Conservation (phyloP, 2,797 vertebrate genomes). For the Typhlichthys subterraneus region DNA sequence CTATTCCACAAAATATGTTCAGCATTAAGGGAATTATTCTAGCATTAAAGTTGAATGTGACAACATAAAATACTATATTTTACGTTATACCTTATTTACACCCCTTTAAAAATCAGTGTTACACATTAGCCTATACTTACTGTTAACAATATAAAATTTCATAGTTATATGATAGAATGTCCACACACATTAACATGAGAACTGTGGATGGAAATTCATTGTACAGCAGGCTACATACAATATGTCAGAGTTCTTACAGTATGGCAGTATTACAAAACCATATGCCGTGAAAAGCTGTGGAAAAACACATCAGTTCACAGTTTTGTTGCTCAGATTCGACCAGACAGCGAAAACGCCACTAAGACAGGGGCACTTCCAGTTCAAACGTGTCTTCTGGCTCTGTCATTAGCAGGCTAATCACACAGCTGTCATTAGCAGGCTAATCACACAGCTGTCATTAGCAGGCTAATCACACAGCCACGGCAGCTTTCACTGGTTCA, state of each 20-base stretch:
- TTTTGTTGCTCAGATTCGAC: constrained; percentile 19
- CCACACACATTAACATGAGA: no score
- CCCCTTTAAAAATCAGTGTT: no score
- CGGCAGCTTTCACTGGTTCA: constrained; percentile 37
- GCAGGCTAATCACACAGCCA: constrained; percentile 28
- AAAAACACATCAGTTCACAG: background rate
- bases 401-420: constrained; percentile 51
- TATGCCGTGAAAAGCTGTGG: background rate
- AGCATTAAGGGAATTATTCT: no score
- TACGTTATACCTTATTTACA: no score
- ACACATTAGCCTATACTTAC: no score
- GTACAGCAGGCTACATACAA: constrained; percentile 21
- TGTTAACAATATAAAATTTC: no score
- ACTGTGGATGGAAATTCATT: no score
- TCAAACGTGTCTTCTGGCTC: constrained; percentile 51
- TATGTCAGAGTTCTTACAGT: constrained; percentile 13
- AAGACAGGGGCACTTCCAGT: constrained; percentile 37
- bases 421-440: constrained; percentile 52
- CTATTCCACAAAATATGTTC: constrained; percentile 14
- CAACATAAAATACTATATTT: no score
- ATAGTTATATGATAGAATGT: no score
- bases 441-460: constrained; percentile 52
- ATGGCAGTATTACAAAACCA: constrained; percentile 13
- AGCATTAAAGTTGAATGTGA: no score
- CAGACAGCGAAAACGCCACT: constrained; percentile 17